Evolutionary conservation across 53 echinoderm and acorn worm species (phyloP).

Genomic region (Henricia sp.): DNA sequence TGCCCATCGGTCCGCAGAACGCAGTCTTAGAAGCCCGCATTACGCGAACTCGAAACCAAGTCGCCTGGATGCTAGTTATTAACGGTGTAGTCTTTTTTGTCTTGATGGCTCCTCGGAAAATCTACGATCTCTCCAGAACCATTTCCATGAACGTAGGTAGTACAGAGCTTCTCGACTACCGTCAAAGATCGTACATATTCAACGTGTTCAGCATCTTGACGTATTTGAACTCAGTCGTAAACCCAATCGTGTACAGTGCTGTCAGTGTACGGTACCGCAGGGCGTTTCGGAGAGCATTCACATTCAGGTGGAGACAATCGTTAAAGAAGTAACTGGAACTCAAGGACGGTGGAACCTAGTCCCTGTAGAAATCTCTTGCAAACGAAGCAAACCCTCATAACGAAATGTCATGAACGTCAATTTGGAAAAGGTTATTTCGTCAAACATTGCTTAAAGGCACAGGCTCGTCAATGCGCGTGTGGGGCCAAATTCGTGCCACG

Average conservation of each 20-base stretch:
- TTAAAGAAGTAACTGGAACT: too few species aligned
- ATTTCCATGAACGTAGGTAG: background rate
- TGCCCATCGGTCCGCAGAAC: slow-evolving; percentile 22
- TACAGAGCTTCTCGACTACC: slow-evolving; percentile 6
- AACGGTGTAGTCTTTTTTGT: slow-evolving; percentile 38
- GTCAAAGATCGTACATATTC: background rate
- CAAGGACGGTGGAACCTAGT: too few species aligned
- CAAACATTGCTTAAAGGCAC: too few species aligned
- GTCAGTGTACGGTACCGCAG: slow-evolving; percentile 29
- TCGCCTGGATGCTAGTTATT: slow-evolving; percentile 49
- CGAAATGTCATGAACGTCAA: too few species aligned
- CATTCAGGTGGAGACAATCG: background rate
- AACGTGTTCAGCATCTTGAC: slow-evolving; percentile 27
- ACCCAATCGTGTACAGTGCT: slow-evolving; percentile 40
- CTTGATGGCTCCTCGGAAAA: slow-evolving; percentile 37
- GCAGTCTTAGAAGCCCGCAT: slow-evolving; percentile 27
- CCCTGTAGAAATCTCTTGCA: too few species aligned
- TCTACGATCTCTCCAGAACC: slow-evolving; percentile 25
- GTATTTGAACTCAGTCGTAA: slow-evolving; percentile 38
- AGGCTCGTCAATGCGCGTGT: too few species aligned
- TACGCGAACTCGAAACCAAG: slow-evolving; percentile 30
- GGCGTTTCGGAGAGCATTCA: slow-evolving; percentile 39
- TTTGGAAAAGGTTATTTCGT: too few species aligned
- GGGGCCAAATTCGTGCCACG: too few species aligned
- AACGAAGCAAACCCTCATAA: too few species aligned